Percentiles rank a stretch among this genome's conserved stretches.
These are phyloP conservation scores for Tinamus guttatus DNA, from an alignment of 2,113 vertebrate species.

Conservation along the genomic window DNA sequence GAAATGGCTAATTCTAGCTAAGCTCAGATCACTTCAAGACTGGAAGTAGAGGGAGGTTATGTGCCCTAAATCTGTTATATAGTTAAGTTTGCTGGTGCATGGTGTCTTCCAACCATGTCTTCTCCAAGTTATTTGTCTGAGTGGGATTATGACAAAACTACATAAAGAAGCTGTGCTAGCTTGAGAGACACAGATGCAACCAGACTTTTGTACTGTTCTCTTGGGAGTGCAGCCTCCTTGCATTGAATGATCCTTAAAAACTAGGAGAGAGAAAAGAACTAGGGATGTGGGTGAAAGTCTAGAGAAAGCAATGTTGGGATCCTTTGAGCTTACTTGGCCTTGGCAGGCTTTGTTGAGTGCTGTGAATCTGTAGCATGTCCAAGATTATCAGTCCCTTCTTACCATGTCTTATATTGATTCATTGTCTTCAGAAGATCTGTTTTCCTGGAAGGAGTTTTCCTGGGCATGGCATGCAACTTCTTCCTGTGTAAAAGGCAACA, in stretches of 20 bases:
- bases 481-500: neutral
- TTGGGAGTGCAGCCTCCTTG: neutral
- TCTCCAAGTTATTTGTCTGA: neutral
- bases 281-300: neutral
- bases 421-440: neutral
- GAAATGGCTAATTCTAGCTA: neutral
- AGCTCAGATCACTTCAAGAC: neutral
- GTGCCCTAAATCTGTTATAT: neutral
- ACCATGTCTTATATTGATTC: neutral
- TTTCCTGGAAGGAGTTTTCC: neutral
- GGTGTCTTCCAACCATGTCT: neutral
- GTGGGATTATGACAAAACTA: neutral
- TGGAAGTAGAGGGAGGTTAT: neutral
- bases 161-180: accelerated
- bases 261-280: neutral
- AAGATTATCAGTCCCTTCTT: neutral
- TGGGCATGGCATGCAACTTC: neutral
- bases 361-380: neutral
- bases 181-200: neutral
- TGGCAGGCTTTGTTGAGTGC: neutral
- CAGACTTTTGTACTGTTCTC: neutral
- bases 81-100: neutral
- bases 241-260: neutral
- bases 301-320: neutral
- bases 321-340: neutral